Evolutionary conservation across 2,113 vertebrate genomes (phyloP), one percentile per base, ranked within the genome.

Genomic region (Triplophysa rosa): DNA sequence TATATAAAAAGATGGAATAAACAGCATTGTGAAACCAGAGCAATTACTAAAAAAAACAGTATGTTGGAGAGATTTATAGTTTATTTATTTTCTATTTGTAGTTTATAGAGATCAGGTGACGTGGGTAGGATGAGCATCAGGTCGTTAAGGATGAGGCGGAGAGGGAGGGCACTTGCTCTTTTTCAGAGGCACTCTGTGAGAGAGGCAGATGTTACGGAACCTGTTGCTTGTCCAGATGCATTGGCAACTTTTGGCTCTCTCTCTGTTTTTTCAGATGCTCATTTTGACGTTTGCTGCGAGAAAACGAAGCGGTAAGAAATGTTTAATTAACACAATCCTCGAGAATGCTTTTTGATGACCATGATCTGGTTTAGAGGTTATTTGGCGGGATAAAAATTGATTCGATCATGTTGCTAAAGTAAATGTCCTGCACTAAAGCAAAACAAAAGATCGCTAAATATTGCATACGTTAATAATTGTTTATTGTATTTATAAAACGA

Each of bases 161-260:
- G 75, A 11, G 8, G 47, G 49, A 68, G 56, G 67, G 75, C 76
- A 58, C 52, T 8, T 23, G 12, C 67, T 73, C 26, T 64, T 37
- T 69, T 74, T 66, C 77, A 85, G 82, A 82, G 86, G 58, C 77
- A 85, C 71, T 73, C 69, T 64, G 64, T 21, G 9, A 70, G 67
- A 77, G 72, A 77, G 77, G 81, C 88, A 87, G 86, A 91, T 91
- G 90, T 85, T 79, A 77, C 17, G 67, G 81, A 87, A 86, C 86
- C 83, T 29, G 83, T 86, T 85, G 79, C 87, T 82, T 85, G 90
- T 89, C 86, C 88, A 92, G 91, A 93, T 93, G 91, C 89, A 88
- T 90, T 85, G 87, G 87, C 87, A 81, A 89, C 85, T 90, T 75
- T 73, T 89, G 78, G 80, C 87, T 84, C 84, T 90, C 56, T 85